Percentiles rank a stretch among this genome's conserved stretches.
These are phyloP conservation scores for Spisula solida DNA, from an alignment of 2,888 invertebrate genomes.

Conservation along the genomic window DNA sequence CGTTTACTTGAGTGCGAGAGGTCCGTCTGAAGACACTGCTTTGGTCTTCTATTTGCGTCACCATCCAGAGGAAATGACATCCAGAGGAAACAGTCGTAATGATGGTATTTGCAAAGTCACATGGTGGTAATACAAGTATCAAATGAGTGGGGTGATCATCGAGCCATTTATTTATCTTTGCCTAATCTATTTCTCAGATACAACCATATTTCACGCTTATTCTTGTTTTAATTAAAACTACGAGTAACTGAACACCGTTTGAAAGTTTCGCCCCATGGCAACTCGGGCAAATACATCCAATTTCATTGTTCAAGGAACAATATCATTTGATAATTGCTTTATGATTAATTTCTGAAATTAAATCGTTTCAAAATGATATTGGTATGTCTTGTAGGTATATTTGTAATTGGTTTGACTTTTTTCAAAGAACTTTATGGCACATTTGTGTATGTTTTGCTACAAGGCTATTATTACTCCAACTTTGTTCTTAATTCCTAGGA, in stretches of 20 bases:
- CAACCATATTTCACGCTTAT: background rate
- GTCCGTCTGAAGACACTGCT: too few relatives aligned
- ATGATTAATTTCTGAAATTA: background rate
- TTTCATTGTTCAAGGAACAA: constrained; percentile 13
- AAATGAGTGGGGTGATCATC: too few relatives aligned
- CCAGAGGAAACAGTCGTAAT: too few relatives aligned
- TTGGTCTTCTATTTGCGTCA: too few relatives aligned
- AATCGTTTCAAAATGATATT: background rate
- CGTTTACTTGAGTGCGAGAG: too few relatives aligned
- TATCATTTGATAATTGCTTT: background rate
- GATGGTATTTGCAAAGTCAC: too few relatives aligned
- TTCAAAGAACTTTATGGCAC: background rate
- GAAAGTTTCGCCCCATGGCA: background rate
- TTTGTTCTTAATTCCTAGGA: too few relatives aligned
- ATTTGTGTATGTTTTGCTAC: background rate
- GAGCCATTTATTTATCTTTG: too few relatives aligned
- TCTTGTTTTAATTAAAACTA: background rate
- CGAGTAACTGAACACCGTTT: background rate
- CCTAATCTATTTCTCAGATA: background rate
- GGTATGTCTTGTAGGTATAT: background rate
- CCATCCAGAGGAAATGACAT: too few relatives aligned
- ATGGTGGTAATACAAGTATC: too few relatives aligned
- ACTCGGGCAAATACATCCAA: background rate
- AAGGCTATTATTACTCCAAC: too few relatives aligned
- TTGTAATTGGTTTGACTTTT: background rate